phyloP scores from a whole-genome alignment of 2,888 invertebrate species.

The Erebia ligea region DNA sequence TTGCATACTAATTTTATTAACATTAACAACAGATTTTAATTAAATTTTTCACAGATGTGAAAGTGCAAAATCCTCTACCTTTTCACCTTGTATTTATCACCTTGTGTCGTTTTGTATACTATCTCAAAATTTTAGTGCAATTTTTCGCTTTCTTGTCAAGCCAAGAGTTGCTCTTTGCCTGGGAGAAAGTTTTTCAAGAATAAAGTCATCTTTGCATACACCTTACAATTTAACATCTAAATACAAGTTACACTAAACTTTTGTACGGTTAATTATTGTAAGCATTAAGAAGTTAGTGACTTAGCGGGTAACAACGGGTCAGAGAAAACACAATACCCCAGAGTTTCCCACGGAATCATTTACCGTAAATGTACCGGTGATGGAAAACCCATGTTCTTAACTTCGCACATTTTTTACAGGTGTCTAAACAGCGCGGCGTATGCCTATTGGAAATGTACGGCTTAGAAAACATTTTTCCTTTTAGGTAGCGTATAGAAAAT shows the following conservation, averaged over 20 bases:
- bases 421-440: not conserved
- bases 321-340: constrained; percentile 31
- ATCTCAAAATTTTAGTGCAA: too few species aligned
- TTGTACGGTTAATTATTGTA: constrained; percentile 3
- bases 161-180: too few species aligned
- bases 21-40: too few species aligned
- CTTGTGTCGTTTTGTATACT: too few species aligned
- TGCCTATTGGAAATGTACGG: constrained; percentile 25
- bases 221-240: too few species aligned
- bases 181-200: too few species aligned
- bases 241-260: not conserved
- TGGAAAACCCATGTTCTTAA: constrained; percentile 68
- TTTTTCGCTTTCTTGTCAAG: too few species aligned
- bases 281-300: constrained; percentile 7
- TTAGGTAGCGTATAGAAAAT: not conserved
- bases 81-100: too few species aligned
- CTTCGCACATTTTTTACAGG: constrained; percentile 36
- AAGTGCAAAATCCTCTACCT: too few species aligned
- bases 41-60: too few species aligned
- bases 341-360: constrained; percentile 57
- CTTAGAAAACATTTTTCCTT: constrained; percentile 14
- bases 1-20: too few species aligned
- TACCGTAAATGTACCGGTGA: constrained; percentile 53
- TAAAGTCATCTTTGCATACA: too few species aligned
- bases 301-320: constrained; percentile 20